A percentile compares a stretch with the other conserved stretches of the same genome.
Conservation (phyloP, 2,113 vertebrate species). For the Podarcis cretensis region DNA sequence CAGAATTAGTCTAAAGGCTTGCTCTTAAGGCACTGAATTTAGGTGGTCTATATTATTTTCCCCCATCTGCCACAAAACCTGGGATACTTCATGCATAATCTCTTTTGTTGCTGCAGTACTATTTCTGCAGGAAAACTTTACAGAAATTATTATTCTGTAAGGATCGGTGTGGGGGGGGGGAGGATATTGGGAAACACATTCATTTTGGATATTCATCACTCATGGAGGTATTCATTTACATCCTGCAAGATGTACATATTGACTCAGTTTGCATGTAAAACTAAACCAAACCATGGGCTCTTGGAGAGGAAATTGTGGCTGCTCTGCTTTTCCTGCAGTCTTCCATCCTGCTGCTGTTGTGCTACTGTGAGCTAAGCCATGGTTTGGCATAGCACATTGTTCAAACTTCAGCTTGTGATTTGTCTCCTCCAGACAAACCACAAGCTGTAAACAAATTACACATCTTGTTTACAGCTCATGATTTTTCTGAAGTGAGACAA, state of each 20-base stretch:
- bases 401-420: too few relatives aligned
- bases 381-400: too few relatives aligned
- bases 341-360: too few relatives aligned
- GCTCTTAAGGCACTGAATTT: not conserved
- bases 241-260: not conserved
- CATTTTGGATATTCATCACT: not conserved
- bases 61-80: not conserved
- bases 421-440: too few relatives aligned
- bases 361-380: too few relatives aligned
- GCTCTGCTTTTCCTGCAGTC: too few relatives aligned
- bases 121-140: rapidly evolving
- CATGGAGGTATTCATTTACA: not conserved
- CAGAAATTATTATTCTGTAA: slow-evolving; percentile 9
- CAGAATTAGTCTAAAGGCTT: not conserved
- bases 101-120: not conserved
- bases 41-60: not conserved
- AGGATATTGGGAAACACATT: not conserved
- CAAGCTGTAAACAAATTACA: too few relatives aligned
- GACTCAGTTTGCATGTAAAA: too few relatives aligned
- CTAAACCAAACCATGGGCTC: too few relatives aligned
- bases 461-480: too few relatives aligned
- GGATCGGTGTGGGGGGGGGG: not conserved
- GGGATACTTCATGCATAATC: not conserved
- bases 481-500: too few relatives aligned
- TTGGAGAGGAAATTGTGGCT: too few relatives aligned